phyloP scores from a whole-genome alignment of 2,113 vertebrate genomes.

The Xenotilapia flavipinnis region DNA sequence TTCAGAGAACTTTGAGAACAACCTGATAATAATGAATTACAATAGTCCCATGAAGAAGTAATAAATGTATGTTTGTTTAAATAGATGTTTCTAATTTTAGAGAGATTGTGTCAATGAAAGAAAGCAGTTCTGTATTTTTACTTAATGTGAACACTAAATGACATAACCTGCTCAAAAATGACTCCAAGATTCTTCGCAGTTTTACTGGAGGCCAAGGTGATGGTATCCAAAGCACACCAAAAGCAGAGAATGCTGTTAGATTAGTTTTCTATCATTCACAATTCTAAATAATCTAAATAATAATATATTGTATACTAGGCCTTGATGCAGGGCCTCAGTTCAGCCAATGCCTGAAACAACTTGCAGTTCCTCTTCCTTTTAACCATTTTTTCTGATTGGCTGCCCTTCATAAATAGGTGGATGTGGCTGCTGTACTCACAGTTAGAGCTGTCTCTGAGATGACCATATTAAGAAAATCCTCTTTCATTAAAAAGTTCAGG shows the following conservation, averaged over 20 bases:
- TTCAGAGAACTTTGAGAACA: neutral
- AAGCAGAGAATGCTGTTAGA: neutral
- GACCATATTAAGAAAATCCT: neutral
- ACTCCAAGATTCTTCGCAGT: neutral
- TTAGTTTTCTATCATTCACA: neutral
- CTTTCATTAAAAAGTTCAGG: neutral
- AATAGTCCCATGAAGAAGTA: neutral
- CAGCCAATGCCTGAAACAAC: neutral
- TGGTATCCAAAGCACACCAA: neutral
- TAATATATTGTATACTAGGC: neutral
- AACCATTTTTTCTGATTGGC: neutral
- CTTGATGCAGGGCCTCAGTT: neutral
- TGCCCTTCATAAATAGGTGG: neutral
- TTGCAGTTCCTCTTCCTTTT: neutral
- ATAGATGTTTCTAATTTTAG: neutral
- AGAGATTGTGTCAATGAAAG: accelerated
- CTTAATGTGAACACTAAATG: neutral
- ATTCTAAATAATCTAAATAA: neutral
- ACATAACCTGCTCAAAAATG: neutral
- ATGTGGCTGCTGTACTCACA: neutral
- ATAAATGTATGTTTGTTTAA: neutral
- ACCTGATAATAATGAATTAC: neutral
- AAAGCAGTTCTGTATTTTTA: neutral
- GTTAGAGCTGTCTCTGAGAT: neutral
- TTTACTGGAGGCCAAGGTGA: neutral